Conservation (phyloP, 23 tunicate species). For the Trididemnum clinides region DNA sequence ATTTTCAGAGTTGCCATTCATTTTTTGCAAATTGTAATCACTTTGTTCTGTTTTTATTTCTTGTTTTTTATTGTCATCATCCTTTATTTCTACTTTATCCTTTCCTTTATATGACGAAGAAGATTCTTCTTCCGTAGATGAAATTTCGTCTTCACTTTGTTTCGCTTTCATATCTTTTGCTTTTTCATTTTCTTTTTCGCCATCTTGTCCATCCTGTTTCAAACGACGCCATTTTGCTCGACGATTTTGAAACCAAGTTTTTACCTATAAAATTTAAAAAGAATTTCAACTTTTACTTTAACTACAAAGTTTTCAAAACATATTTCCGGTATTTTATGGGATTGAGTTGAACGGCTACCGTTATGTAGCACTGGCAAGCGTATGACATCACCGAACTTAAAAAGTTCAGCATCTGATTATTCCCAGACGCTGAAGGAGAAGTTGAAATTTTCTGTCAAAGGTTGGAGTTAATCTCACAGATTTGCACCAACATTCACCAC, state of each 20-base stretch:
- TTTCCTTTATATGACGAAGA: not conserved
- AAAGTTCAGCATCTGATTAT: too few relatives aligned
- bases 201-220: conserved; percentile 77
- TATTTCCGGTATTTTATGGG: too few relatives aligned
- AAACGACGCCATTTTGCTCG: conserved; percentile 94
- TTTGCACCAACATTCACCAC: too few relatives aligned
- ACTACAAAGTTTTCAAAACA: too few relatives aligned
- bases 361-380: too few relatives aligned
- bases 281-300: too few relatives aligned
- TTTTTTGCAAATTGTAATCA: not conserved
- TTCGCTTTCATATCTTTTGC: conserved; percentile 18
- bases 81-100: not conserved
- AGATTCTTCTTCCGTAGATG: conserved; percentile 34
- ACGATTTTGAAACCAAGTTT: conserved; percentile 97
- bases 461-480: too few relatives aligned
- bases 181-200: conserved; percentile 22
- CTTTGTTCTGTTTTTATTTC: not conserved
- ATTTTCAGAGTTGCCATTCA: not conserved
- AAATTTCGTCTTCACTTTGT: conserved; percentile 39
- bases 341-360: too few relatives aligned
- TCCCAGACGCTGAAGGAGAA: not conserved
- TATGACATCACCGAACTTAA: too few relatives aligned
- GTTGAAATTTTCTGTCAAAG: too few relatives aligned
- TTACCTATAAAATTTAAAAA: conserved; percentile 60
- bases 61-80: not conserved